Percentiles rank a stretch among this genome's conserved stretches.
Evolutionary conservation across 2,888 invertebrate genomes (phyloP).

Genomic region (Parnassius smintheus): DNA sequence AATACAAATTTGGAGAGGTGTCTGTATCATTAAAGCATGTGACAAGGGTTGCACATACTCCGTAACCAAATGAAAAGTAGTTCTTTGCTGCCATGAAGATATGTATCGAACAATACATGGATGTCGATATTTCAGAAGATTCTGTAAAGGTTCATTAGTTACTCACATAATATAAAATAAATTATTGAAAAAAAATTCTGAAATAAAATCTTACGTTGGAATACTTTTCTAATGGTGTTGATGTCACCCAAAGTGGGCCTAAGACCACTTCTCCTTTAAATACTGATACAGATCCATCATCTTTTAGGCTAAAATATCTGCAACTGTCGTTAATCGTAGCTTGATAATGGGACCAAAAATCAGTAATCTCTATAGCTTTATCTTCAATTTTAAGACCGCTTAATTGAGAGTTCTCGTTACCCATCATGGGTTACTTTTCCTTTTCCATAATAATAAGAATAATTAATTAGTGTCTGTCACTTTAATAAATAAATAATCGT

Average conservation of each 20-base stretch:
- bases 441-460: no score
- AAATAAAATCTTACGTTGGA: constrained; percentile 84
- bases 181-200: constrained; percentile 3
- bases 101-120: constrained; percentile 92
- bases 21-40: constrained; percentile 83
- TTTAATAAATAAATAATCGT: no score
- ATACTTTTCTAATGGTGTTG: constrained; percentile 87
- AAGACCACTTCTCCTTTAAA: constrained; percentile 87
- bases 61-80: constrained; percentile 88
- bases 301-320: constrained; percentile 72
- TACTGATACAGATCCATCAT: constrained; percentile 84
- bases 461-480: no score
- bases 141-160: constrained; percentile 77
- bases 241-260: constrained; percentile 83
- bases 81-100: constrained; percentile 89
- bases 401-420: constrained; percentile 87
- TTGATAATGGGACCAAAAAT: constrained; percentile 88
- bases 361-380: constrained; percentile 87
- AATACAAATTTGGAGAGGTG: constrained; percentile 90
- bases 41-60: constrained; percentile 90
- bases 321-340: constrained; percentile 82
- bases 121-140: constrained; percentile 91
- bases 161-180: neutral
- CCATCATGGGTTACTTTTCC: constrained; percentile 79
- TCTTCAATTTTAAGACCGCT: constrained; percentile 88